Conservation (phyloP, 2,797 vertebrate genomes). For the Phylloscopus collybita region DNA sequence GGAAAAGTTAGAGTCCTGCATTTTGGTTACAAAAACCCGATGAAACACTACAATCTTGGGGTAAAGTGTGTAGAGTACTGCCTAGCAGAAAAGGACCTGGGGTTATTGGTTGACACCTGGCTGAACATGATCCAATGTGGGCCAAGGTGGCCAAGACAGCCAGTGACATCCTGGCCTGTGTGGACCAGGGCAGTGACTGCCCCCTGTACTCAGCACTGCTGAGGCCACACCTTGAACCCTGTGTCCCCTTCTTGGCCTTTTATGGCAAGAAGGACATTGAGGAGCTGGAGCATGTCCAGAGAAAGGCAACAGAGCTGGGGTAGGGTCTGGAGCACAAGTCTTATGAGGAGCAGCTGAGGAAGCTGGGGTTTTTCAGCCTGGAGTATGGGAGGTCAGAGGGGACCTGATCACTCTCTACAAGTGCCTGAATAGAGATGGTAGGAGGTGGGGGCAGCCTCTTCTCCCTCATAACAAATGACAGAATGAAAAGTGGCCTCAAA, state of each 20-base stretch:
- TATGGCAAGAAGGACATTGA: neutral
- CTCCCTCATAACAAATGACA: neutral
- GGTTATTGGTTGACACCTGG: rapidly evolving
- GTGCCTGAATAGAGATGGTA: neutral
- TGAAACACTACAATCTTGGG: neutral
- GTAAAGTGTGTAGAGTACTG: neutral
- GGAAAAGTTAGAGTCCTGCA: neutral
- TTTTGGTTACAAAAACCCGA: neutral
- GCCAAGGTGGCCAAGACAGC: neutral
- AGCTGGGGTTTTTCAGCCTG: neutral
- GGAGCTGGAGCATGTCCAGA: rapidly evolving
- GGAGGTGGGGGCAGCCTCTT: neutral
- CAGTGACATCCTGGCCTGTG: neutral
- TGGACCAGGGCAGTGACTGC: neutral
- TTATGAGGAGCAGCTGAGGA: neutral
- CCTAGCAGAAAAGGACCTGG: neutral
- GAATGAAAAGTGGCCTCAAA: neutral
- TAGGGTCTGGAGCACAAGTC: neutral
- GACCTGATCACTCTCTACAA: rapidly evolving
- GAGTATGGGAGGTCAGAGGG: neutral
- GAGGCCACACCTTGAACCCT: neutral
- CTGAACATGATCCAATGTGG: neutral
- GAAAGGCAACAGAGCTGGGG: neutral
- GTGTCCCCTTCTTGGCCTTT: rapidly evolving
- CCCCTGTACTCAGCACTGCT: no score